Percentiles rank a stretch among this genome's conserved stretches.
These are phyloP conservation scores for Toxotes chatareus DNA, from an alignment of 2,113 vertebrate genomes.

Conservation along the genomic window DNA sequence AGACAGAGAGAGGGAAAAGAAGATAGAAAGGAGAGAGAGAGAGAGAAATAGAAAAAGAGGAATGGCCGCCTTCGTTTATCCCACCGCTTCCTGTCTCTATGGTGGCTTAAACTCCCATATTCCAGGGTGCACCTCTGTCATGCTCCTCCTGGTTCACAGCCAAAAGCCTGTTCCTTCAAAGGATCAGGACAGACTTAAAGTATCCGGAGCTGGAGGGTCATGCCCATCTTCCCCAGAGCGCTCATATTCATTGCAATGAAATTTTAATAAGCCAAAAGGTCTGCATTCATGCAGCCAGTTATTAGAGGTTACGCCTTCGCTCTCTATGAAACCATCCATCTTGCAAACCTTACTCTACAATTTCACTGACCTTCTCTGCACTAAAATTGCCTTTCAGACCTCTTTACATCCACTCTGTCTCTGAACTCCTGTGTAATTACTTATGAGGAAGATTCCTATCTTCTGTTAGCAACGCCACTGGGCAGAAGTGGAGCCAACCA, in stretches of 20 bases:
- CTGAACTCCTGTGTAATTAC: conserved; percentile 17
- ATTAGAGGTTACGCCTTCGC: conserved; percentile 9
- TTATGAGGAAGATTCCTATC: not conserved
- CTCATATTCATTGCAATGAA: conserved; percentile 24
- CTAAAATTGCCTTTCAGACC: not conserved
- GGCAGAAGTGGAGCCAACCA: conserved; percentile 13
- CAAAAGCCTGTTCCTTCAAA: conserved; percentile 25
- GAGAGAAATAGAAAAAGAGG: not conserved
- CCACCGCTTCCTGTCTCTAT: conserved; percentile 45
- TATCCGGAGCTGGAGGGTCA: conserved; percentile 36
- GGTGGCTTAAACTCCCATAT: conserved; percentile 41
- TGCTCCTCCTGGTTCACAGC: conserved; percentile 44
- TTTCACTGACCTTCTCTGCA: conserved; percentile 10
- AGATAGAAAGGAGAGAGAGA: not conserved
- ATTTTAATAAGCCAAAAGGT: conserved; percentile 48
- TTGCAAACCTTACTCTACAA: conserved; percentile 11
- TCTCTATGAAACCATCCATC: conserved; percentile 28
- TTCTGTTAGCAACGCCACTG: not conserved
- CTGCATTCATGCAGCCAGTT: conserved; percentile 24
- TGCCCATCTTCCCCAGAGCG: conserved; percentile 1
- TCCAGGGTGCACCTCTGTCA: conserved; percentile 41
- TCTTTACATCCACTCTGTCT: conserved; percentile 19
- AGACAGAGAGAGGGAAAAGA: not conserved
- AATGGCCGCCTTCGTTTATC: conserved; percentile 23
- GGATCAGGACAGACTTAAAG: conserved; percentile 24